Conservation (phyloP, 2,888 invertebrate species). For the Eumerus sabulonum region DNA sequence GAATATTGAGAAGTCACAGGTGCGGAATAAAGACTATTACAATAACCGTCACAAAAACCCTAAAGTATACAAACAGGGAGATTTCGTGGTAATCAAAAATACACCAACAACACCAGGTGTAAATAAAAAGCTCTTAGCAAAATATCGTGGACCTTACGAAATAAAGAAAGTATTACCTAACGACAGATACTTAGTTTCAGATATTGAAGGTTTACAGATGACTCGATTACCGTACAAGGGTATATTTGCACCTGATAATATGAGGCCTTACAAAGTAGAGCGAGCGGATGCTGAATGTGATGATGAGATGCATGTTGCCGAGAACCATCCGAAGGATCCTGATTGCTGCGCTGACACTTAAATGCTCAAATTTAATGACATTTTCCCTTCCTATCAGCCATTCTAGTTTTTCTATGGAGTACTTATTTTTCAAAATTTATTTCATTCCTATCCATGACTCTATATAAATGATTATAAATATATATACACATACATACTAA, state of each 20-base stretch:
- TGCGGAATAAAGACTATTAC: too few relatives aligned
- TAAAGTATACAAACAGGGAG: not conserved
- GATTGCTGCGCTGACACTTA: too few relatives aligned
- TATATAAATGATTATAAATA: too few relatives aligned
- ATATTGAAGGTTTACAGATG: slow-evolving; percentile 31
- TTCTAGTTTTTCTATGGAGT: too few relatives aligned
- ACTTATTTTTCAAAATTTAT: too few relatives aligned
- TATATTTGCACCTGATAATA: slow-evolving; percentile 12
- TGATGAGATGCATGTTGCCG: too few relatives aligned
- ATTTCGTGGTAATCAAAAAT: slow-evolving; percentile 11
- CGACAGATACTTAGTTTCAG: slow-evolving; percentile 68
- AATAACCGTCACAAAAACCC: slow-evolving; percentile 21
- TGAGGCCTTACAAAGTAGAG: slow-evolving; percentile 8
- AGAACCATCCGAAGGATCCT: too few relatives aligned
- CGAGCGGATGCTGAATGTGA: too few relatives aligned
- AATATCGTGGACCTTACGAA: slow-evolving; percentile 70
- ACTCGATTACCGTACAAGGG: slow-evolving; percentile 2
- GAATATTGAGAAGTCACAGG: slow-evolving; percentile 13
- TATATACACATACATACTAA: too few relatives aligned
- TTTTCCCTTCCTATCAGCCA: too few relatives aligned
- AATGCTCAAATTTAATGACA: too few relatives aligned
- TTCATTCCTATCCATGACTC: too few relatives aligned
- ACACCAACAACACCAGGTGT: slow-evolving; percentile 1
- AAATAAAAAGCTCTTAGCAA: slow-evolving; percentile 70
- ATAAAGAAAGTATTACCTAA: slow-evolving; percentile 69